Conservation (phyloP, 1,140 invertebrate genomes). For the Bombyx mandarina region DNA sequence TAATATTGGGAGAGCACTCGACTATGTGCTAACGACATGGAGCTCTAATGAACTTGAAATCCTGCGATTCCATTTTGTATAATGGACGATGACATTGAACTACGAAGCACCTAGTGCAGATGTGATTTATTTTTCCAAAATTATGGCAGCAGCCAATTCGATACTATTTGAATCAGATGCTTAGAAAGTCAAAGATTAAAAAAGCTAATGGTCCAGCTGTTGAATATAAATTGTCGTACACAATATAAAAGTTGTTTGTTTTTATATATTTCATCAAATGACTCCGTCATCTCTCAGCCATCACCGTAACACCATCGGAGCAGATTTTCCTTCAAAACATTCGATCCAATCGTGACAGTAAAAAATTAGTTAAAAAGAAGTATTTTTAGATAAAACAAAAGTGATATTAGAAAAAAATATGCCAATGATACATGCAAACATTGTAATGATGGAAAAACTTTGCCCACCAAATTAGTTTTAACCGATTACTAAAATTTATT, state of each 20-base stretch:
- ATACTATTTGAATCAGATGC: background rate
- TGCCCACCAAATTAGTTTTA: background rate
- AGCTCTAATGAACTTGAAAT: conserved; percentile 66
- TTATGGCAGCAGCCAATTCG: background rate
- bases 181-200: conserved; percentile 3
- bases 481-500: background rate
- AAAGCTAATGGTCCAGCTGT: background rate
- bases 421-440: no score
- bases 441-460: no score
- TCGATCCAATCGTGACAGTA: no score
- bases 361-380: no score
- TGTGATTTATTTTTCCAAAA: background rate
- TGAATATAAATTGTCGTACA: background rate
- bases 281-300: no score
- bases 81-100: conserved; percentile 45
- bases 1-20: conserved; percentile 64
- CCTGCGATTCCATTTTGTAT: conserved; percentile 59
- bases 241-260: background rate
- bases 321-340: no score
- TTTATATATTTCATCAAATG: no score
- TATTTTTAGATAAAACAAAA: no score
- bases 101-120: conserved; percentile 20
- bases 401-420: no score
- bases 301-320: no score
- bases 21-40: conserved; percentile 61